A percentile compares a stretch with the other conserved stretches of the same genome.
Conservation (phyloP, 2,113 vertebrate genomes). For the Gopherus flavomarginatus region DNA sequence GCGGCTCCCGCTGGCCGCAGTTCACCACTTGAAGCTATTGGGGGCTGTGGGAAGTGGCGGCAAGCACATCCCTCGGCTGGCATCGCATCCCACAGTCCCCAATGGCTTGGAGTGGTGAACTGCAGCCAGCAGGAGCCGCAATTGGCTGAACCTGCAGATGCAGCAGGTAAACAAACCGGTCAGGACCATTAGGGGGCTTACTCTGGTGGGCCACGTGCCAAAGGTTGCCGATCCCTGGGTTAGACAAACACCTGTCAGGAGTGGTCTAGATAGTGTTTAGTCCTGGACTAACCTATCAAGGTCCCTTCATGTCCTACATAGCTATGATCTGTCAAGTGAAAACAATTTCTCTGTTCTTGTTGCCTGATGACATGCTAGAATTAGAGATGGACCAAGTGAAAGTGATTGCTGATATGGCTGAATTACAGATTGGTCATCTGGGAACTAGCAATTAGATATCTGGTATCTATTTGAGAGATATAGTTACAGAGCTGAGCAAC, state of each 20-base stretch:
- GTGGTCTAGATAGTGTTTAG: not conserved
- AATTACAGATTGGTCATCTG: constrained; percentile 18
- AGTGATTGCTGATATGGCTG: not conserved
- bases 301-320: not conserved
- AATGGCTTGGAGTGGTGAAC: too few species aligned
- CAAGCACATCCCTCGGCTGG: too few species aligned
- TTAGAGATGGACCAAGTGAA: not conserved
- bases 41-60: too few species aligned
- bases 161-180: too few species aligned
- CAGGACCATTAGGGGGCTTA: too few species aligned
- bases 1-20: too few species aligned
- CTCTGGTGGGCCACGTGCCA: too few species aligned
- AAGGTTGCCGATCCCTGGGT: not conserved
- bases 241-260: not conserved
- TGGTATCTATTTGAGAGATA: constrained; percentile 1
- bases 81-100: too few species aligned
- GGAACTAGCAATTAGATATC: constrained; percentile 12
- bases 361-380: constrained; percentile 9
- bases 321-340: not conserved
- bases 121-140: too few species aligned
- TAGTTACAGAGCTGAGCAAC: not conserved
- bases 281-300: not conserved
- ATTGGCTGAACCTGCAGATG: too few species aligned
- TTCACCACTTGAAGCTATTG: too few species aligned
- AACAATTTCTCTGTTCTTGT: constrained; percentile 43